Evolutionary conservation across 1,140 invertebrate species (phyloP).

Genomic region (Druon quercuslanigerum): DNA sequence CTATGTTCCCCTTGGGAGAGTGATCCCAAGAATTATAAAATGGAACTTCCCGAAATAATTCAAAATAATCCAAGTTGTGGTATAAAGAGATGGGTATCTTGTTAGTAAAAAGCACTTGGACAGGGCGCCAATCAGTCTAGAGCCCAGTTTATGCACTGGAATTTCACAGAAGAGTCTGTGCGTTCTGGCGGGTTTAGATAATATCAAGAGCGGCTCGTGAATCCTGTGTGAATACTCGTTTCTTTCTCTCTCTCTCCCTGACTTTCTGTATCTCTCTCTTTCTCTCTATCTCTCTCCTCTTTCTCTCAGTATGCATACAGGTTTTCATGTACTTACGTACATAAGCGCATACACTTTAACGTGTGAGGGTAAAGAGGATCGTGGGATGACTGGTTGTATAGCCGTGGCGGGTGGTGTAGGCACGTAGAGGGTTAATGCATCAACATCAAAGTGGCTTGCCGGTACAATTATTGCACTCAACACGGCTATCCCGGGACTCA

Average conservation of each 20-base stretch:
- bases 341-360: slow-evolving; percentile 5
- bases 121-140: neutral
- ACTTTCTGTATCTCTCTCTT: slow-evolving; percentile 1
- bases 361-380: slow-evolving; percentile 29
- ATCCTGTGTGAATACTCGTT: slow-evolving; percentile 9
- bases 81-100: neutral
- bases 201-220: slow-evolving; percentile 29
- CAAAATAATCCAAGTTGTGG: neutral
- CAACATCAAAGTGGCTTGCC: slow-evolving; percentile 66
- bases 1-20: no score
- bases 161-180: neutral
- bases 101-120: slow-evolving; percentile 22
- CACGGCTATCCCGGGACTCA: slow-evolving; percentile 36
- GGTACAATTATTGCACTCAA: slow-evolving; percentile 68
- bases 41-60: no score
- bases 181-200: slow-evolving; percentile 17
- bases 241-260: slow-evolving; percentile 15
- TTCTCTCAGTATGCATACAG: neutral
- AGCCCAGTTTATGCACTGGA: slow-evolving; percentile 1
- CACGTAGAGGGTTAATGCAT: slow-evolving; percentile 62
- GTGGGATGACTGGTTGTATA: slow-evolving; percentile 37
- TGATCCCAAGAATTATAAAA: no score
- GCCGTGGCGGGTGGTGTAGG: slow-evolving; percentile 12
- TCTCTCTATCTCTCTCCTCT: neutral
- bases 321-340: slow-evolving; percentile 5